Base-by-base conservation (phyloP, 2,113 vertebrate species). In the Engystomops pustulosus region DNA sequence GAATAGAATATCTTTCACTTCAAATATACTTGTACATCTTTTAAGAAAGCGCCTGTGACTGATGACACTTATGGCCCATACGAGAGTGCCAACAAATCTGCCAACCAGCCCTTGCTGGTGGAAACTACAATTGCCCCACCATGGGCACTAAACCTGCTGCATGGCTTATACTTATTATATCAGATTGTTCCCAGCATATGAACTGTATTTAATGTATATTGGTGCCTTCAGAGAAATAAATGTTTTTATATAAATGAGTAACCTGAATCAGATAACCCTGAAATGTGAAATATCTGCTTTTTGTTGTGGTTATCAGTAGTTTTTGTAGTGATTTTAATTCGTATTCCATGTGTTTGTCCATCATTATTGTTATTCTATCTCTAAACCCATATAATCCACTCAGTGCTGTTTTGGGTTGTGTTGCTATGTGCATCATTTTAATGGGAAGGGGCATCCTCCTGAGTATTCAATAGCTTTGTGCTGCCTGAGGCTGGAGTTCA, bases 381-480 rank as follows among this genome's bases (percentile, higher is more conserved):
- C 10, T 23, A 41, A 38, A n/a, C 14, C 32, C 18, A 69, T 38
- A 38, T 20, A 41, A 3, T 70, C 25, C 15, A 34, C 6, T 0
- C 72, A 51, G 47, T 34, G 15, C 72, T 34, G 27, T 51, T 75
- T 4, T 12, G 25, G 47, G 15, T 9, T 74, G 44, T n/a, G n/a
- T 70, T 67, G 38, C 10, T 41, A 71, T 44, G 80, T 81, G 65
- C 47, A 70, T 47, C 67, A 81, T 71, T 81, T 81, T 69, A 71
- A 53, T 53, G 44, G 47, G 49, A 81, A 45, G 34, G 67, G 34
- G 32, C 44, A 44, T 81, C 49, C 67, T 71, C 67, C 80, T 55
- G 68, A 81, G 67, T 17, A 71, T 18, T 55, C 32, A 71, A 41
- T 71, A 71, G 79, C 47, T 70, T 53, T 70, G 58, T 70, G 45